phyloP scores from a whole-genome alignment of 2,113 vertebrate species.

The Romanogobio albipinnatus region DNA sequence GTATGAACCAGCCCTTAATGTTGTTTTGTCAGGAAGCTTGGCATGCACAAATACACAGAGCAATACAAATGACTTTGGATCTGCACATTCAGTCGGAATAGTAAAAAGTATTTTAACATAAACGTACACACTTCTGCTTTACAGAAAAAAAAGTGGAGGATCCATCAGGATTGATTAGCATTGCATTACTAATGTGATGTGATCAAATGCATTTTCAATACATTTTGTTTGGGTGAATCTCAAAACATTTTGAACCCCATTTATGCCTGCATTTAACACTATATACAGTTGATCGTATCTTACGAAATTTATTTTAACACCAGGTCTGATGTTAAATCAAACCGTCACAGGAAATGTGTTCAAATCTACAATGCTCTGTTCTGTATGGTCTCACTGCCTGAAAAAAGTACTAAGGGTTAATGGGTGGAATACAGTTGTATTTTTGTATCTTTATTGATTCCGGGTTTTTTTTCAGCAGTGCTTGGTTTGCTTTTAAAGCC shows the following conservation, averaged over 20 bases:
- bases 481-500: not conserved
- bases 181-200: no score
- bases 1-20: not conserved
- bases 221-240: no score
- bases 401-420: not conserved
- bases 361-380: not conserved
- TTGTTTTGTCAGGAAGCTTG: not conserved
- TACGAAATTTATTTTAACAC: no score
- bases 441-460: slow-evolving; percentile 22
- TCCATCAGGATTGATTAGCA: no score
- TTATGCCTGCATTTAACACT: no score
- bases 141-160: no score
- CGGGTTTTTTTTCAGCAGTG: slow-evolving; percentile 14
- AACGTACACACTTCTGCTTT: no score
- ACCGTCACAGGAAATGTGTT: no score
- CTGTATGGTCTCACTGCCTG: not conserved
- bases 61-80: not conserved
- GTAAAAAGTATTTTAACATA: not conserved
- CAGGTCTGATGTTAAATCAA: no score
- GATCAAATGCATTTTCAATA: no score
- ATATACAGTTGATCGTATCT: no score
- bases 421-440: not conserved
- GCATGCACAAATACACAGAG: not conserved
- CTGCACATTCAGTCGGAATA: not conserved
- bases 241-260: no score